Percentiles rank a stretch among this genome's conserved stretches.
phyloP scores from a whole-genome alignment of 2,113 vertebrate genomes.

The Paramisgurnus dabryanus region DNA sequence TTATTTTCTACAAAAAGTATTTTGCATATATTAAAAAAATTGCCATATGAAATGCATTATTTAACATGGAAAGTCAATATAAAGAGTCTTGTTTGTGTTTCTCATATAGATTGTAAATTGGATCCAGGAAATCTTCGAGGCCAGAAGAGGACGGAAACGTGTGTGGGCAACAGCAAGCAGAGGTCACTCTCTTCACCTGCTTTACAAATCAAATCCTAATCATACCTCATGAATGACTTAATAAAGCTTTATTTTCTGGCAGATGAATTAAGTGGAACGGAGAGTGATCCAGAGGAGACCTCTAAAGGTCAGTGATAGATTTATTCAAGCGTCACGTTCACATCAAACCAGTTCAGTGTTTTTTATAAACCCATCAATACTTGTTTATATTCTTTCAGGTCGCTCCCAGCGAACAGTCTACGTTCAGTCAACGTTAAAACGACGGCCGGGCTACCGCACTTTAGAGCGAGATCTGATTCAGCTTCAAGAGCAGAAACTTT shows the following conservation, averaged over 20 bases:
- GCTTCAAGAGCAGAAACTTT: conserved; percentile 90
- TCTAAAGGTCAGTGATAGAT: conserved; percentile 79
- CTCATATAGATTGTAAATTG: conserved; percentile 83
- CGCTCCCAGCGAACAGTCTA: conserved; percentile 78
- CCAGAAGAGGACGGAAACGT: conserved; percentile 89
- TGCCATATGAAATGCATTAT: no score
- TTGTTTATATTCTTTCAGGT: conserved; percentile 61
- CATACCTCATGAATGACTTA: background rate
- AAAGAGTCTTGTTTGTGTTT: conserved; percentile 27
- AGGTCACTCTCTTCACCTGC: conserved; percentile 72
- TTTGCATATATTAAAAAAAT: no score
- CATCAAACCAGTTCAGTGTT: background rate
- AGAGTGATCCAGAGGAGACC: conserved; percentile 90
- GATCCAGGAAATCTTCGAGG: conserved; percentile 92
- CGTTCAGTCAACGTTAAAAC: conserved; percentile 80
- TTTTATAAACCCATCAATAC: background rate
- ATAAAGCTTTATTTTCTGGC: conserved; percentile 58
- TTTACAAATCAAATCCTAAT: background rate
- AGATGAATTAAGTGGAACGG: conserved; percentile 94
- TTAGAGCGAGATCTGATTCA: conserved; percentile 92
- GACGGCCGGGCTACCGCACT: conserved; percentile 89
- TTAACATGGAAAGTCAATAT: background rate
- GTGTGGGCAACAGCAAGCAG: conserved; percentile 74
- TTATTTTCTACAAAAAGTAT: no score
- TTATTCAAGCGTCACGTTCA: background rate